A percentile compares a stretch with the other conserved stretches of the same genome.
phyloP scores from a whole-genome alignment of 2,888 invertebrate genomes.

The Melipona beecheii region DNA sequence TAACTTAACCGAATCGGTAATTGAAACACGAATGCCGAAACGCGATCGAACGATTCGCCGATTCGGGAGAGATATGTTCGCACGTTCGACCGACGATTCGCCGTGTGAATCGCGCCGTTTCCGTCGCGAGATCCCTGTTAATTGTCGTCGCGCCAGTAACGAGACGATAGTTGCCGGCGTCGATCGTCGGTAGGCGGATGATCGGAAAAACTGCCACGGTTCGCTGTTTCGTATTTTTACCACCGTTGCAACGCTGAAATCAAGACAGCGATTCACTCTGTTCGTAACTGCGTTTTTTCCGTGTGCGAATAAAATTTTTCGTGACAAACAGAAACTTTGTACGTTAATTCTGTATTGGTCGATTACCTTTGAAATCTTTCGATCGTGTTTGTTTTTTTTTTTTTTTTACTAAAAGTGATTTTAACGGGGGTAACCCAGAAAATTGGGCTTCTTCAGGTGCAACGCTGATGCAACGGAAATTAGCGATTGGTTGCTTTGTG shows the following conservation, averaged over 20 bases:
- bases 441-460: too few relatives aligned
- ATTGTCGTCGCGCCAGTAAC: not conserved
- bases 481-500: too few relatives aligned
- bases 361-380: too few relatives aligned
- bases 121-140: not conserved
- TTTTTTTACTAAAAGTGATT: too few relatives aligned
- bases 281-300: not conserved
- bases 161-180: not conserved
- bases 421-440: too few relatives aligned
- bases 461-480: too few relatives aligned
- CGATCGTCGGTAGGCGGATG: not conserved
- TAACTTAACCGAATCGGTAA: slow-evolving; percentile 32
- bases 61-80: not conserved
- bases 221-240: slow-evolving; percentile 27
- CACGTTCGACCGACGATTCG: not conserved
- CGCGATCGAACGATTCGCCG: slow-evolving; percentile 11
- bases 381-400: too few relatives aligned
- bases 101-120: not conserved
- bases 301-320: too few relatives aligned
- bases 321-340: too few relatives aligned
- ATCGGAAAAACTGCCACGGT: slow-evolving; percentile 4
- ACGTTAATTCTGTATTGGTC: too few relatives aligned
- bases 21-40: slow-evolving; percentile 37
- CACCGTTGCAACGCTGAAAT: not conserved
- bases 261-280: slow-evolving; percentile 12